phyloP scores from a whole-genome alignment of 1,140 invertebrate species.

The Halictus rubicundus region DNA sequence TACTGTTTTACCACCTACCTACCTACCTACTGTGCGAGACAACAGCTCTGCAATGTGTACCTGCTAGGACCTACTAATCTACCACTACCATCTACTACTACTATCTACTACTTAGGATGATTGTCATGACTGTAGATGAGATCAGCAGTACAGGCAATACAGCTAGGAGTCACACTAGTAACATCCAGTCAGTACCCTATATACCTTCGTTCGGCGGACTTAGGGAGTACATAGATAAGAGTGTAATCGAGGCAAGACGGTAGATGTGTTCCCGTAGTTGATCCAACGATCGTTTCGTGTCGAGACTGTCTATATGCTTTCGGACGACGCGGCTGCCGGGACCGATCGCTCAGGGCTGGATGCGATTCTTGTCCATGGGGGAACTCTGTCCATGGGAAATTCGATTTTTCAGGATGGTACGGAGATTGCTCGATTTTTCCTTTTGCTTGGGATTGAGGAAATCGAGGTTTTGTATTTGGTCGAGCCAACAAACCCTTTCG shows the following conservation, averaged over 20 bases:
- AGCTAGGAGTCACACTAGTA: slow-evolving; percentile 79
- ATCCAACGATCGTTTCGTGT: neutral
- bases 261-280: slow-evolving; percentile 28
- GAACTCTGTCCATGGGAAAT: no score
- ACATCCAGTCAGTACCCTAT: slow-evolving; percentile 79
- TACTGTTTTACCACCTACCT: neutral
- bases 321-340: neutral
- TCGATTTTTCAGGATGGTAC: no score
- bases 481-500: no score
- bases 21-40: slow-evolving; percentile 65
- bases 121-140: slow-evolving; percentile 81
- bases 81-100: slow-evolving; percentile 70
- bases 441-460: no score
- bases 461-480: no score
- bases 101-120: slow-evolving; percentile 80
- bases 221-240: slow-evolving; percentile 81
- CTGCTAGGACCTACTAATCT: slow-evolving; percentile 76
- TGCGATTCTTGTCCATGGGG: no score
- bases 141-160: slow-evolving; percentile 78
- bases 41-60: slow-evolving; percentile 73
- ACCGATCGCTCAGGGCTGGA: no score
- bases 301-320: neutral
- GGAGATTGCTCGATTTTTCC: no score
- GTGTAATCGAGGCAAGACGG: slow-evolving; percentile 51
- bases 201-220: slow-evolving; percentile 76